Conservation (phyloP, 2,797 vertebrate species). For the Acanthiza pusilla region DNA sequence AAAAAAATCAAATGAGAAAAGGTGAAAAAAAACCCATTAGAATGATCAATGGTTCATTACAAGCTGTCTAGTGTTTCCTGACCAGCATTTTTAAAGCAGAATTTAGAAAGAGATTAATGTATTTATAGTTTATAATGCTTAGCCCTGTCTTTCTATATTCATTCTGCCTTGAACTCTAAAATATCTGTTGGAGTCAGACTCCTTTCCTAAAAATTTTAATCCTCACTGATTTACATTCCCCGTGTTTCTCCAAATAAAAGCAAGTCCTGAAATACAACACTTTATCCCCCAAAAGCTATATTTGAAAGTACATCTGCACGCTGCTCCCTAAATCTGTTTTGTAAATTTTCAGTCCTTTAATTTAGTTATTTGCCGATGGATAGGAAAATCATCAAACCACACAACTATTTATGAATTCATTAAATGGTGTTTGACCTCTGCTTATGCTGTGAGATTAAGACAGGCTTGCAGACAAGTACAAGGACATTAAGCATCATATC, state of each 20-base stretch:
- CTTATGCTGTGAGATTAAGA: neutral
- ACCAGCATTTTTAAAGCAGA: neutral
- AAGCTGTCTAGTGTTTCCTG: neutral
- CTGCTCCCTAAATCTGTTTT: neutral
- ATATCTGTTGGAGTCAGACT: neutral
- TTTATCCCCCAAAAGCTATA: neutral
- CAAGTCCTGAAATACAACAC: neutral
- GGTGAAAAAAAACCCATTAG: neutral
- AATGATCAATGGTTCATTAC: neutral
- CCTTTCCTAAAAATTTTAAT: neutral
- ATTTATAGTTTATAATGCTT: neutral
- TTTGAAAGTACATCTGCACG: neutral
- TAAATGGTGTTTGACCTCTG: neutral
- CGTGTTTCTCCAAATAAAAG: neutral
- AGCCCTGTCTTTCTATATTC: neutral
- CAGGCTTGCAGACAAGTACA: neutral
- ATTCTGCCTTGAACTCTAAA: neutral
- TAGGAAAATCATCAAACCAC: neutral
- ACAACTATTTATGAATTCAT: neutral
- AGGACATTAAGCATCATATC: neutral
- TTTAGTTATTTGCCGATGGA: neutral
- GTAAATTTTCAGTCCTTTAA: neutral
- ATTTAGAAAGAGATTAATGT: neutral
- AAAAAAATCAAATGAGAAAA: neutral
- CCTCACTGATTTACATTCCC: neutral